These are phyloP conservation scores for Petrophora chlorosata DNA, from an alignment of 2,888 invertebrate genomes.

Conservation along the genomic window DNA sequence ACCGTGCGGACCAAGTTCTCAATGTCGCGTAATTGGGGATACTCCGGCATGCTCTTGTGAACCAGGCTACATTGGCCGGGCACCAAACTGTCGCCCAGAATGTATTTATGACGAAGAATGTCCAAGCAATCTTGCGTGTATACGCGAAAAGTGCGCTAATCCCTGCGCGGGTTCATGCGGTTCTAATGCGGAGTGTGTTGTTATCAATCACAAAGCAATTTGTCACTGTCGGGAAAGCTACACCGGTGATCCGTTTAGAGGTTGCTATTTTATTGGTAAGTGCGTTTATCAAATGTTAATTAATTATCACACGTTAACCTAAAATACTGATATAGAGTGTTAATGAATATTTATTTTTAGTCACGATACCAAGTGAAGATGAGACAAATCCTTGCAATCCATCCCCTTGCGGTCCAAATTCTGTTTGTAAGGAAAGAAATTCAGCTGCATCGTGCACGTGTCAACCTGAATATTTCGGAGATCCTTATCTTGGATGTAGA, in stretches of 20 bases:
- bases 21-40: slow-evolving; percentile 90
- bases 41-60: slow-evolving; percentile 92
- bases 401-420: slow-evolving; percentile 94
- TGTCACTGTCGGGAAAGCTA: slow-evolving; percentile 92
- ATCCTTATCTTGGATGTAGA: slow-evolving; percentile 93
- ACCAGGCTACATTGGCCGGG: slow-evolving; percentile 90
- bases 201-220: slow-evolving; percentile 92
- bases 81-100: slow-evolving; percentile 94
- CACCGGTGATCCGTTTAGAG: slow-evolving; percentile 93
- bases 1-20: slow-evolving; percentile 93
- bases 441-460: slow-evolving; percentile 93
- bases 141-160: slow-evolving; percentile 91
- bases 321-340: too few species aligned
- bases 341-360: slow-evolving; percentile 65
- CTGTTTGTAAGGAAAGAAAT: slow-evolving; percentile 91
- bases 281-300: not conserved
- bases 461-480: slow-evolving; percentile 91
- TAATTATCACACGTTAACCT: too few species aligned
- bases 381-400: slow-evolving; percentile 91
- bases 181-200: slow-evolving; percentile 89
- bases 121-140: slow-evolving; percentile 91
- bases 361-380: slow-evolving; percentile 84
- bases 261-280: slow-evolving; percentile 84
- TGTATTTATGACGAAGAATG: slow-evolving; percentile 94
- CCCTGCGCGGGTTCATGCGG: slow-evolving; percentile 95